phyloP scores from a whole-genome alignment of 2,888 invertebrate genomes.

The Eretmocerus hayati region DNA sequence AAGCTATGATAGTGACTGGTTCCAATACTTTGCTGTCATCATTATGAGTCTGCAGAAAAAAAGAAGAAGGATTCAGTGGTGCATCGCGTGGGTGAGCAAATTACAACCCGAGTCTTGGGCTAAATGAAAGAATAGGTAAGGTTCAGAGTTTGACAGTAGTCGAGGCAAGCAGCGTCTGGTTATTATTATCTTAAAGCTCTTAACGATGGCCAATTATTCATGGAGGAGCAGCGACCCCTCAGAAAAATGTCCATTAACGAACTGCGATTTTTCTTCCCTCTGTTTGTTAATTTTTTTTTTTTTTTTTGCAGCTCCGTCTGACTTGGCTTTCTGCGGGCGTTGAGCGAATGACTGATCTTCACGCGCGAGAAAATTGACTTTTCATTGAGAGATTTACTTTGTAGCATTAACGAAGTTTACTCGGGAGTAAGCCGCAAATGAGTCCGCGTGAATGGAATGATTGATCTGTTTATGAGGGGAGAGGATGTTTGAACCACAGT shows the following conservation, averaged over 20 bases:
- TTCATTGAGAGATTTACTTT: conserved; percentile 21
- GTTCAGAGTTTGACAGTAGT: too few species aligned
- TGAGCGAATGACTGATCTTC: conserved; percentile 20
- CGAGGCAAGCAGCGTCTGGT: conserved; percentile 13
- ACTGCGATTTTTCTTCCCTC: conserved; percentile 23
- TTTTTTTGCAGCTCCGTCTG: background rate
- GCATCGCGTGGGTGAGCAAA: conserved; percentile 14
- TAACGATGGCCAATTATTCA: conserved; percentile 38
- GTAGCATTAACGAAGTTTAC: conserved; percentile 20
- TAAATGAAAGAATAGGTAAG: background rate
- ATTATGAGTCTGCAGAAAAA: conserved; percentile 7
- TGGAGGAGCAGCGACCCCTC: conserved; percentile 19
- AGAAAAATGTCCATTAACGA: conserved; percentile 30
- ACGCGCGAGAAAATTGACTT: conserved; percentile 22
- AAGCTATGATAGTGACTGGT: conserved; percentile 27
- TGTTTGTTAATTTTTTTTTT: conserved; percentile 11
- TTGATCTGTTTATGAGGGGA: conserved; percentile 6
- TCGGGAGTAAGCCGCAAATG: conserved; percentile 4
- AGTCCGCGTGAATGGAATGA: conserved; percentile 13
- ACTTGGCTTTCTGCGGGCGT: background rate
- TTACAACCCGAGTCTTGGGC: background rate
- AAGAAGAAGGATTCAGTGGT: conserved; percentile 8
- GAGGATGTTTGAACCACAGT: background rate
- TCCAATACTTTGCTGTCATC: conserved; percentile 13
- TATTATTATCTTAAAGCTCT: conserved; percentile 28